Evolutionary conservation across 2,797 vertebrate genomes (phyloP).

Genomic region (Somateria mollissima): DNA sequence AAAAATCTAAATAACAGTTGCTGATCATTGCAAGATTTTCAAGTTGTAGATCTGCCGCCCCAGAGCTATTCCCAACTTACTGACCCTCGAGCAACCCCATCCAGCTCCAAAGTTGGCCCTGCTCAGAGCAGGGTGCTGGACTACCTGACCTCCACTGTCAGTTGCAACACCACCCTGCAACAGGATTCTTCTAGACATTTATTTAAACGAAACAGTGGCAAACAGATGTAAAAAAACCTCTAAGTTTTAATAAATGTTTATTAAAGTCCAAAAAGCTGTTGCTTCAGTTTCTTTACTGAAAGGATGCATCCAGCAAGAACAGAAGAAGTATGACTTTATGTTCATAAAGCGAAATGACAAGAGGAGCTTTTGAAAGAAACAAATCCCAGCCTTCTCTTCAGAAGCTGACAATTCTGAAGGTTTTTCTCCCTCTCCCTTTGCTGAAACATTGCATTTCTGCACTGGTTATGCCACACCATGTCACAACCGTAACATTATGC

Average conservation of each 20-base stretch:
- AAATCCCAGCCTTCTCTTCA: neutral
- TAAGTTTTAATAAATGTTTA: neutral
- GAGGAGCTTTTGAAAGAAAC: neutral
- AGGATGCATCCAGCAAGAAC: neutral
- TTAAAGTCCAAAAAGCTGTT: neutral
- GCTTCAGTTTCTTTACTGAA: neutral
- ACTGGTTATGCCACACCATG: neutral
- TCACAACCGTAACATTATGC: neutral
- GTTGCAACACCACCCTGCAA: neutral
- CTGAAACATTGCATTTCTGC: neutral
- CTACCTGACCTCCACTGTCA: neutral
- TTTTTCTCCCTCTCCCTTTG: neutral
- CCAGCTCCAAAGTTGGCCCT: neutral
- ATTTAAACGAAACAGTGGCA: neutral
- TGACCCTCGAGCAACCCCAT: neutral
- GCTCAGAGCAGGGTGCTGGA: neutral
- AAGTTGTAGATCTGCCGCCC: neutral
- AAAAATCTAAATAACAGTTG: neutral
- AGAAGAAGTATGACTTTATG: neutral
- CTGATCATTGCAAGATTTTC: neutral
- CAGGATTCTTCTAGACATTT: neutral
- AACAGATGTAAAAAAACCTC: neutral
- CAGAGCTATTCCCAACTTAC: neutral
- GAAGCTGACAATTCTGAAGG: neutral
- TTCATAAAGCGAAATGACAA: neutral